Evolutionary conservation across 2,113 vertebrate genomes (phyloP).

Genomic region (Xiphophorus couchianus): DNA sequence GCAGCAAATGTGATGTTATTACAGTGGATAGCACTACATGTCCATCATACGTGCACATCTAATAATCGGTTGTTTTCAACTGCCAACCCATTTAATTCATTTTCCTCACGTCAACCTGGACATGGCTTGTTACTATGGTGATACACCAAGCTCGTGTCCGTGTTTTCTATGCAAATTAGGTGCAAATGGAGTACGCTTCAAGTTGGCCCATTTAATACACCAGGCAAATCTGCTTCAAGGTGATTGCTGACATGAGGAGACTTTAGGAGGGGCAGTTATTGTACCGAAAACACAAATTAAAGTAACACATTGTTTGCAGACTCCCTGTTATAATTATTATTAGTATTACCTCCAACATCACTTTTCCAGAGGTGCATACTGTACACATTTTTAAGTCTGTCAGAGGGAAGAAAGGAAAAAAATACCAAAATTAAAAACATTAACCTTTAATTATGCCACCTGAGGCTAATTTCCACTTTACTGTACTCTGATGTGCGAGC

Average conservation of each 20-base stretch:
- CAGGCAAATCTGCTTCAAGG: conserved; percentile 22
- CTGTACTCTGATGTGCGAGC: conserved; percentile 5
- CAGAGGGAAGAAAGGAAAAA: conserved; percentile 35
- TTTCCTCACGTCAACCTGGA: conserved; percentile 12
- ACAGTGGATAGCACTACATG: neutral
- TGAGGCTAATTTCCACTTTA: conserved; percentile 49
- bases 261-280: conserved; percentile 6
- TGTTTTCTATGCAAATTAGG: conserved; percentile 38
- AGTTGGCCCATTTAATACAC: conserved; percentile 33
- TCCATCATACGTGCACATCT: conserved; percentile 5
- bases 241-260: conserved; percentile 17
- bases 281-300: neutral
- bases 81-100: conserved; percentile 29
- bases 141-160: conserved; percentile 22
- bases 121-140: conserved; percentile 51
- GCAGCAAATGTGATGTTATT: too few species aligned
- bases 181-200: conserved; percentile 12
- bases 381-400: conserved; percentile 12
- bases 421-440: conserved; percentile 43
- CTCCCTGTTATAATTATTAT: neutral
- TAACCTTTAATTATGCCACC: conserved; percentile 44
- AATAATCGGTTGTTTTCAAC: conserved; percentile 46
- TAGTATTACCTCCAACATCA: conserved; percentile 5
- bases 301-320: neutral
- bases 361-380: conserved; percentile 18